phyloP scores from a whole-genome alignment of 2,113 vertebrate genomes.

The Galemys pyrenaicus region DNA sequence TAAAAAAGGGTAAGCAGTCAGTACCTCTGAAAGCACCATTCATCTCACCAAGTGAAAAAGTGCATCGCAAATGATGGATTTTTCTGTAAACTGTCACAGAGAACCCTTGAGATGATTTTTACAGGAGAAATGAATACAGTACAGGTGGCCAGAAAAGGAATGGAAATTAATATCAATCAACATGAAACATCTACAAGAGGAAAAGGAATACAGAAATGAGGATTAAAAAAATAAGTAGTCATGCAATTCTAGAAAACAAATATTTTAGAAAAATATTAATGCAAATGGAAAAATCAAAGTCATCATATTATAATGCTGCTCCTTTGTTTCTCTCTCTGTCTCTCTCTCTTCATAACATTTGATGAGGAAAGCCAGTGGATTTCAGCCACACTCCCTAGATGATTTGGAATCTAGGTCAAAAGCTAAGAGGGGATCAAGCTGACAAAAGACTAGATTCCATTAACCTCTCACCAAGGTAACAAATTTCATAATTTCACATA shows the following conservation, averaged over 20 bases:
- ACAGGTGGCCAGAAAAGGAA: constrained; percentile 6
- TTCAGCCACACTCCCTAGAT: background rate
- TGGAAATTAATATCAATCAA: constrained; percentile 32
- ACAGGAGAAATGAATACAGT: constrained; percentile 48
- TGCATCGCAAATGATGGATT: background rate
- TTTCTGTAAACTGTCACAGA: constrained; percentile 47
- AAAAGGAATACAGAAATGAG: background rate
- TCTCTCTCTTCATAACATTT: background rate
- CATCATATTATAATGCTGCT: background rate
- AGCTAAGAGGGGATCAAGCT: background rate
- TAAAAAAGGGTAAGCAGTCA: constrained; percentile 12
- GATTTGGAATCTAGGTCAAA: background rate
- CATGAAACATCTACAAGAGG: background rate
- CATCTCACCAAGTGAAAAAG: constrained; percentile 46
- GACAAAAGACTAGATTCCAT: background rate
- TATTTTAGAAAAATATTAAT: background rate
- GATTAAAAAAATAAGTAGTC: background rate
- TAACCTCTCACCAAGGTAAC: background rate
- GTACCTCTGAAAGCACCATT: constrained; percentile 23
- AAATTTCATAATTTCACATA: background rate
- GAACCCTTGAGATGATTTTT: constrained; percentile 31
- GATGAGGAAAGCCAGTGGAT: background rate
- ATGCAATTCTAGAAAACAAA: background rate
- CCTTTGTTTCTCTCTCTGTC: background rate
- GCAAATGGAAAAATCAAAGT: constrained; percentile 8